Conservation (phyloP, 2,888 invertebrate species). For the Pyrrhia umbra region DNA sequence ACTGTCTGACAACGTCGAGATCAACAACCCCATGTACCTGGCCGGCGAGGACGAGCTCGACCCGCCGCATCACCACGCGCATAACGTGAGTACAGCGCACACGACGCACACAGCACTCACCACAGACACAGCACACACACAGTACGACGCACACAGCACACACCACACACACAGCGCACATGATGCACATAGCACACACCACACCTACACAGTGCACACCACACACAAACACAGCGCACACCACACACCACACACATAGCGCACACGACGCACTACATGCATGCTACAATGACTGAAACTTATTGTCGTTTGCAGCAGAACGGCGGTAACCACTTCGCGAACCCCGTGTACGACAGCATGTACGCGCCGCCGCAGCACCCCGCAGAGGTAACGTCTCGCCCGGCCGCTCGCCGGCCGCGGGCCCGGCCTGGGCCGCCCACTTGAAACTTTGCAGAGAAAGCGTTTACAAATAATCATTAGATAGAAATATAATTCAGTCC, state of each 20-base stretch:
- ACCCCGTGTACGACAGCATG: constrained; percentile 96
- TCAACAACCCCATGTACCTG: constrained; percentile 96
- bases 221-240: too few relatives aligned
- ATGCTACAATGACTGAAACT: too few relatives aligned
- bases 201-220: too few relatives aligned
- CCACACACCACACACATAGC: too few relatives aligned
- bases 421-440: too few relatives aligned
- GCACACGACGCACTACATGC: not conserved
- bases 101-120: not conserved
- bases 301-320: constrained; percentile 78
- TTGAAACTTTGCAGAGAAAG: too few relatives aligned
- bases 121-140: not conserved
- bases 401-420: not conserved
- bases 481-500: too few relatives aligned
- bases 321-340: constrained; percentile 94
- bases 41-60: constrained; percentile 92
- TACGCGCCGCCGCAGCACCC: constrained; percentile 87
- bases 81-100: constrained; percentile 39
- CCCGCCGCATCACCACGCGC: constrained; percentile 55
- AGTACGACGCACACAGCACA: not conserved
- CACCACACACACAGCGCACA: too few relatives aligned
- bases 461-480: too few relatives aligned
- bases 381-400: constrained; percentile 68
- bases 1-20: constrained; percentile 96
- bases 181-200: too few relatives aligned